Base-by-base conservation (phyloP, 2,797 vertebrate species). In the Lithobates sylvaticus region DNA sequence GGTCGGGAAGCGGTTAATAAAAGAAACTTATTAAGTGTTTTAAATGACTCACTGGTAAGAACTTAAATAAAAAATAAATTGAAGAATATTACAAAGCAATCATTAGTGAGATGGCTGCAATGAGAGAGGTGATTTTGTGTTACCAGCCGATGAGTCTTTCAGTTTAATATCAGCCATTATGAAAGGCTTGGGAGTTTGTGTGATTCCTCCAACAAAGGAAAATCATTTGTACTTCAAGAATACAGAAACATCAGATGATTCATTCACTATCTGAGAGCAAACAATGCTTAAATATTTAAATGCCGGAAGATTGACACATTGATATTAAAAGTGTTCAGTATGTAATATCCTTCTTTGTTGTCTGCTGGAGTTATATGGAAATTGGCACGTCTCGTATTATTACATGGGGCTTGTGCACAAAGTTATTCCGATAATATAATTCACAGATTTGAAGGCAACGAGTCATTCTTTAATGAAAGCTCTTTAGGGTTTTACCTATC, bases 251-350 rank as follows among this genome's bases (percentile, higher is more conserved):
- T 83, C 72, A 12, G 58, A 83, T 76, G 81, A 83, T 68, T 83
- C 72, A 75, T 83, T 27, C 58, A 32, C 64, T 47, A 67, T 83
- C 36, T 83, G 78, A 79, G 81, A 61, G 81, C 81, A 75, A 29
- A 83, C 54, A 83, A 75, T 75, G 81, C 81, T 76, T 74, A 83
- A 67, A 74, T 75, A 83, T 83, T 83, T 83, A 74, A 74, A 83
- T 83, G 72, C 67, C 81, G 76, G 61, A n/a, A 83, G 81, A 83
- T 67, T 83, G 81, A 83, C 81, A 76, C 58, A 67, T 65, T 74
- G 78, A 75, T 75, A 75, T 74, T 83, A 83, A 74, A 75, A 50
- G n/a, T 81, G 67, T 71, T 81, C 68, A 36, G 3, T 54, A 68
- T 58, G 78, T 81, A 36, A 81, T 81, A 54, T 81, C 78, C 78